Evolutionary conservation across 2,113 vertebrate genomes (phyloP), one percentile per base, ranked within the genome.

Genomic region (Brachyistius frenatus): DNA sequence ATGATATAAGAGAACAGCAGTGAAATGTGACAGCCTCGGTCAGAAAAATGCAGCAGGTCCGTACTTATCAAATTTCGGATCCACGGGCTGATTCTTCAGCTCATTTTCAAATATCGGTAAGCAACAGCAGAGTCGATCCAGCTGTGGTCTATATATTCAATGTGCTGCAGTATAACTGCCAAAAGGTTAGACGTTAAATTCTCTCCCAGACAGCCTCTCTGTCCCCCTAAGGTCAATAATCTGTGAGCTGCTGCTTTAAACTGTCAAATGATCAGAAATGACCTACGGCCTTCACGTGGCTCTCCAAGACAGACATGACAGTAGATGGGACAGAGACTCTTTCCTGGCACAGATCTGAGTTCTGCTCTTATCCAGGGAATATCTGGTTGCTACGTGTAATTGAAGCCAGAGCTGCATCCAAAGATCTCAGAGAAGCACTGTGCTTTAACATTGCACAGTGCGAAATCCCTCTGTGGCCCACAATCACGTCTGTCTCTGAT

Each of bases 341-440:
- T 90, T 91, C 83, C 86, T 92, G 89, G 86, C 91, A 92, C 86
- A 87, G 88, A 87, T 94, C 88, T 86, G 46, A 58, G 86, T 81
- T 88, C 79, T 90, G 67, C 78, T 93, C 91, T 94, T 89, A 94
- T 93, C 91, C 88, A 84, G 92, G 92, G 93, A 94, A 94, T 94
- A 95, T 93, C 93, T 93, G 90, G 93, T 94, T 92, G 91, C 94
- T 80, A 85, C 81, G 91, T 94, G 91, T 96, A 96, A 95, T 93
- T 95, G 93, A 95, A 96, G 92, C 94, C 93, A 96, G 94, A 93
- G 91, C 89, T 55, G 85, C 78, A 85, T 94, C 85, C 93, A 86
- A 95, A 91, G 91, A 90, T 83, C 91, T 86, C 89, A 94, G 93
- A 91, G 88, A 93, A 93, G 69, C 60, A 46, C 79, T 52, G 62